Evolutionary conservation across 2,888 invertebrate species (phyloP), one percentile per base, ranked within the genome.

Genomic region (Vesta saturnalis): DNA sequence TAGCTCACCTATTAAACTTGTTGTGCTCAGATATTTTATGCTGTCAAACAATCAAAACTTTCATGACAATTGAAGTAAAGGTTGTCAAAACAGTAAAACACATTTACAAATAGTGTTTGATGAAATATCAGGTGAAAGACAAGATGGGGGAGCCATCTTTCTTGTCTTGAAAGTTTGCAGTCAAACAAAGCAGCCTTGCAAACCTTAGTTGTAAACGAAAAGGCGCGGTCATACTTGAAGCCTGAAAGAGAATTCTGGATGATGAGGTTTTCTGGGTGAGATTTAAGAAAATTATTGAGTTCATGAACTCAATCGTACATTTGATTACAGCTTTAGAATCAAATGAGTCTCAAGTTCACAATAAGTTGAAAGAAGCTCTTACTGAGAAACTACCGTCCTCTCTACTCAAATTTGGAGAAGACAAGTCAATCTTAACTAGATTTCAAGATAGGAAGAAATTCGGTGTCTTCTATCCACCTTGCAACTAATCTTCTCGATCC

Each of bases 1-100:
- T 43, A 43, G 43, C 43, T 43, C 43, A 43, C 43, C 43, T 43
- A n/a, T 43, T 43, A 43, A 43, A 43, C 43, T 43, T 8, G 23
- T 23, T 23, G 23, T 23, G 23, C 23, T 23, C 23, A 23, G 23
- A 23, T 23, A 23, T 23, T 23, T 23, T 23, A 23, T 3, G 23
- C 23, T 23, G 23, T 43, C 43, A 43, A 43, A 43, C 43, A 43
- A 43, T 43, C 8, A 43, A 43, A 43, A 43, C 43, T 43, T 43
- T 43, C 14, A 43, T 43, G 43, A 12, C 43, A 43, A 43, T 2
- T 43, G 43, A 3, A 43, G 43, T 43, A 43, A 12, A 43, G 43
- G 43, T 43, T 43, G 43, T 43, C 5, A 43, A 43, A 43, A 10
- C 23, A 23, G 23, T 23, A 23, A 43, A 14, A 10, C 43, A 43